Base-by-base conservation (phyloP, 2,797 vertebrate genomes). In the Poeciliopsis turneri region DNA sequence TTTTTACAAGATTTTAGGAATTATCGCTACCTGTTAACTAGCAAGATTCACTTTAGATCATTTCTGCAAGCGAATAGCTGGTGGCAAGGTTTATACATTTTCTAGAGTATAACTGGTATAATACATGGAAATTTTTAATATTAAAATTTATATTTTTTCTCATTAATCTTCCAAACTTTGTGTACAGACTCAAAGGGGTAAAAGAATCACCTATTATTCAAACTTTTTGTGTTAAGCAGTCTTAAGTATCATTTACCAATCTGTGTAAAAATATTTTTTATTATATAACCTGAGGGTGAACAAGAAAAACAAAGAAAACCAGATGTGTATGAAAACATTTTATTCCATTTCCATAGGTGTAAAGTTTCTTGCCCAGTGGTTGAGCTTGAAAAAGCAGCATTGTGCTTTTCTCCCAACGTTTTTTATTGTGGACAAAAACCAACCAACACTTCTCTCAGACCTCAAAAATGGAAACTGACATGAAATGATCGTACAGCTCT, bases 321-420 rank as follows among this genome's bases (percentile, higher is more conserved):
- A 86, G 36, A 83, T 70, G 53, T 74, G 79, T 94, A 94, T 89
- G 93, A 93, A 95, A 95, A 93, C 78, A 61, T 64, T 64, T 69
- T 84, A 53, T 89, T 95, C 94, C 89, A 93, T 94, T 94, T 90
- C 18, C 77, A 89, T 86, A 85, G 85, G 91, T 94, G 92, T 93
- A 94, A 94, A 94, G 91, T 90, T 92, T 66, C 85, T 83, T 78
- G 87, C 82, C 82, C 89, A 88, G 74, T 78, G 70, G 83, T 76
- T 41, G 78, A 87, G 84, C 88, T 86, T 28, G 68, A 92, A 84
- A 91, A 90, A 90, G 88, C 81, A 91, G 76, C 74, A 84, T 76
- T 82, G 84, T 53, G 70, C 55, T 36, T 66, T 39, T 36, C 78
- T 75, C 75, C 82, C 74, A 84, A 80, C 78, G 79, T 74, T 39